phyloP scores from a whole-genome alignment of 2,797 vertebrate genomes.

The Avahi laniger region DNA sequence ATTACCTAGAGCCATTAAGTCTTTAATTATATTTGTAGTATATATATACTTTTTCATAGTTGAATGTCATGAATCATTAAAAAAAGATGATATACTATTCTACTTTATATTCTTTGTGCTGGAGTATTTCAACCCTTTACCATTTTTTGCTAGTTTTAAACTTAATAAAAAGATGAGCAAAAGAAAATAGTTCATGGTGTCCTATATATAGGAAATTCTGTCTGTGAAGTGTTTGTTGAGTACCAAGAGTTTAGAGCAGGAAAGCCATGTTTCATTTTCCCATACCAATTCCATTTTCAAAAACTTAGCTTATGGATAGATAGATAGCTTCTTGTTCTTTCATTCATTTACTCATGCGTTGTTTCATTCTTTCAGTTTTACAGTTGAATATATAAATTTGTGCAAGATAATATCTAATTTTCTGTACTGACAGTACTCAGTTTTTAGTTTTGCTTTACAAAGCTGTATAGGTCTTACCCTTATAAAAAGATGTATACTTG shows the following conservation, averaged over 20 bases:
- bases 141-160: slow-evolving; percentile 18
- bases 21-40: neutral
- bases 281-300: neutral
- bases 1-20: neutral
- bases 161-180: neutral
- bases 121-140: slow-evolving; percentile 9
- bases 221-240: neutral
- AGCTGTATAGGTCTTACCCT: neutral
- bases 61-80: neutral
- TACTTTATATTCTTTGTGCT: neutral
- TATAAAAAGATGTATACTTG: neutral
- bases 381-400: neutral
- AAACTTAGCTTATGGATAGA: neutral
- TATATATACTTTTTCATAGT: neutral
- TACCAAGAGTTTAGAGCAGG: neutral
- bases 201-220: neutral
- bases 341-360: neutral
- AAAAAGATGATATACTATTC: neutral
- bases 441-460: neutral
- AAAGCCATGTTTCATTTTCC: neutral
- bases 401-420: neutral
- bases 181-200: neutral
- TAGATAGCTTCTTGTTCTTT: neutral
- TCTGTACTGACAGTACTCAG: neutral
- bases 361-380: slow-evolving; percentile 6